These are phyloP conservation scores for Amiota communis DNA, from an alignment of 2,888 invertebrate species.

Conservation along the genomic window DNA sequence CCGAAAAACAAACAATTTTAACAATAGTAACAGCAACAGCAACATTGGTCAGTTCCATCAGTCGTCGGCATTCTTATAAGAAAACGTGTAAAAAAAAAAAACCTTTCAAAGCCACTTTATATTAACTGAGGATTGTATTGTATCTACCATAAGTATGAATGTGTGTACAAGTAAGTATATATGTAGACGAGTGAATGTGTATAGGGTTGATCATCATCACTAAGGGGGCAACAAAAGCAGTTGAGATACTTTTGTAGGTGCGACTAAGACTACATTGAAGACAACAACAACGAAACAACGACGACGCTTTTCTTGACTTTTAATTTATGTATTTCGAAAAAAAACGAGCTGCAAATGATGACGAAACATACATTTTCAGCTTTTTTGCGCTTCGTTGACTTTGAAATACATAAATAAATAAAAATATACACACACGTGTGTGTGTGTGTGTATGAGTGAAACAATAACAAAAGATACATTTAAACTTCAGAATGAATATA, in stretches of 20 bases:
- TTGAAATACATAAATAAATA: conserved; percentile 44
- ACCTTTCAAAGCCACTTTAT: background rate
- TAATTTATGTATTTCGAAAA: conserved; percentile 28
- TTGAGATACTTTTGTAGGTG: too few species aligned
- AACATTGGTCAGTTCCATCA: background rate
- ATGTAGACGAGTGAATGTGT: background rate
- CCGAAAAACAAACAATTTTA: background rate
- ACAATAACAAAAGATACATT: background rate
- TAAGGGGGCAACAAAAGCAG: too few species aligned
- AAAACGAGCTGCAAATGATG: conserved; percentile 45
- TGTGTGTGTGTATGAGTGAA: background rate
- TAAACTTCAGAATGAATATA: conserved; percentile 15
- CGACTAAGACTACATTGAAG: too few species aligned
- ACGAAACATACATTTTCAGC: conserved; percentile 67
- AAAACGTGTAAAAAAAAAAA: background rate
- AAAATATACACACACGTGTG: conserved; percentile 36
- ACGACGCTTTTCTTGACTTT: conserved; percentile 27
- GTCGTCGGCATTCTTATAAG: conserved; percentile 9
- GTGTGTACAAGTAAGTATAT: too few species aligned
- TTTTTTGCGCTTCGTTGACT: conserved; percentile 68
- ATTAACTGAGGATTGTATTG: background rate
- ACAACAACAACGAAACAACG: background rate
- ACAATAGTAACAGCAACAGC: background rate
- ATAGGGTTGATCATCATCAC: too few species aligned
- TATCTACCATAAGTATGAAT: too few species aligned